Percentiles rank a stretch among this genome's conserved stretches.
phyloP scores from a whole-genome alignment of 2,113 vertebrate genomes.

The Pelecanoides urinatrix region DNA sequence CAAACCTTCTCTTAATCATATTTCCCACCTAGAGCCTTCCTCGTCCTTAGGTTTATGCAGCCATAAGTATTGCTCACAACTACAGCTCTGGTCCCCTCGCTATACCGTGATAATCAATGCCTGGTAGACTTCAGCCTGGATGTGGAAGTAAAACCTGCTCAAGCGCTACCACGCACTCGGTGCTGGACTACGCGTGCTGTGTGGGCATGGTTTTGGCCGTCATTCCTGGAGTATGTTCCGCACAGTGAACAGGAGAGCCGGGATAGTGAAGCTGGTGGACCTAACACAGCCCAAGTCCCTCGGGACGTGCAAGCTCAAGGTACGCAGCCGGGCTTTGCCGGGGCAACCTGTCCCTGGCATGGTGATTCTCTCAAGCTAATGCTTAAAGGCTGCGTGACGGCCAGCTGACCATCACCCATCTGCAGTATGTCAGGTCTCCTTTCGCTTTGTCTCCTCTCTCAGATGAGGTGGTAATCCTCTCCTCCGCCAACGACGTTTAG shows the following conservation, averaged over 20 bases:
- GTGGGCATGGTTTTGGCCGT: background rate
- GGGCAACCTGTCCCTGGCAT: rapidly evolving
- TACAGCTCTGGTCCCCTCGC: background rate
- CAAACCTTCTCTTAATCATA: background rate
- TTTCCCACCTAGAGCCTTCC: background rate
- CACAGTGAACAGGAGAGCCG: background rate
- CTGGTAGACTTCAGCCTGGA: background rate
- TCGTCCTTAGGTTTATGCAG: background rate
- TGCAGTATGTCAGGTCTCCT: background rate
- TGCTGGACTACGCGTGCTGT: rapidly evolving
- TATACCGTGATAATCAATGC: background rate
- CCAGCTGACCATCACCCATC: background rate
- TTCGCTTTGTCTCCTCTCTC: background rate
- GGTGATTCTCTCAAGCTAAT: background rate
- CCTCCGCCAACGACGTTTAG: background rate
- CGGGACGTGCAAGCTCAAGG: background rate
- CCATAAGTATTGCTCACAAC: background rate
- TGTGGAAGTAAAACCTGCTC: background rate
- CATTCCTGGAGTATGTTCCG: background rate
- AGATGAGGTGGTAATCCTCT: background rate
- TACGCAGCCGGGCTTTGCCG: background rate
- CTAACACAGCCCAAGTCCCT: background rate
- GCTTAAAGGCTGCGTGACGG: rapidly evolving
- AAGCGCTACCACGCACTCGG: rapidly evolving
- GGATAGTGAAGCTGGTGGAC: background rate